phyloP scores from a whole-genome alignment of 2,888 invertebrate genomes.

The Acronicta alni region DNA sequence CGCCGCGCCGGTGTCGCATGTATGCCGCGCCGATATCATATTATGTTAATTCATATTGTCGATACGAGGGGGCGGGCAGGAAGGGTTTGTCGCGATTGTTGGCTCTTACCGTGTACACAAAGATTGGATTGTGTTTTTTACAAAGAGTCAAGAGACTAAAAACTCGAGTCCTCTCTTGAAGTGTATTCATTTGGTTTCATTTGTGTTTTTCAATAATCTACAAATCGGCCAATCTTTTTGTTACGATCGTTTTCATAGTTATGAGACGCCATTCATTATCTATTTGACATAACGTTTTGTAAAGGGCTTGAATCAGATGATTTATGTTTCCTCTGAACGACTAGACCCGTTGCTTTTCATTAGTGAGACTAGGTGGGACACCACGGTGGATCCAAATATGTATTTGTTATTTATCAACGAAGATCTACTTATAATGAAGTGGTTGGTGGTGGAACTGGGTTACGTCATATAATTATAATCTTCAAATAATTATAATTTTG shows the following conservation, averaged over 20 bases:
- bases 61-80: constrained; percentile 68
- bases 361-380: constrained; percentile 6
- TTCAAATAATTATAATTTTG: too few species aligned
- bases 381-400: constrained; percentile 2
- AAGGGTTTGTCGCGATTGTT: constrained; percentile 77
- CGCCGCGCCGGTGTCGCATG: constrained; percentile 72
- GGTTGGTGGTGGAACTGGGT: neutral
- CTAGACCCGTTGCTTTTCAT: constrained; percentile 32
- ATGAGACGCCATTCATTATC: constrained; percentile 74
- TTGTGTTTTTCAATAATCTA: constrained; percentile 78
- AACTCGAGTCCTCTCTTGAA: constrained; percentile 70
- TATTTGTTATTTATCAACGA: constrained; percentile 8
- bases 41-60: constrained; percentile 76
- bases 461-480: neutral
- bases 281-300: constrained; percentile 75
- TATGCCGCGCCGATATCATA: constrained; percentile 73
- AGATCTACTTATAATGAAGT: constrained; percentile 23
- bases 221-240: constrained; percentile 81
- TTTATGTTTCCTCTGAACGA: constrained; percentile 70
- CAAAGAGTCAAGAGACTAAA: constrained; percentile 74
- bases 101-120: constrained; percentile 77
- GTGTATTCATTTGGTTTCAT: constrained; percentile 72
- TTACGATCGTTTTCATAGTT: constrained; percentile 71
- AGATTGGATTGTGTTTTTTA: constrained; percentile 74
- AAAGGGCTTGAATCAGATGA: constrained; percentile 72